These are phyloP conservation scores for Diorhabda elongata DNA, from an alignment of 1,140 invertebrate genomes.

Conservation along the genomic window DNA sequence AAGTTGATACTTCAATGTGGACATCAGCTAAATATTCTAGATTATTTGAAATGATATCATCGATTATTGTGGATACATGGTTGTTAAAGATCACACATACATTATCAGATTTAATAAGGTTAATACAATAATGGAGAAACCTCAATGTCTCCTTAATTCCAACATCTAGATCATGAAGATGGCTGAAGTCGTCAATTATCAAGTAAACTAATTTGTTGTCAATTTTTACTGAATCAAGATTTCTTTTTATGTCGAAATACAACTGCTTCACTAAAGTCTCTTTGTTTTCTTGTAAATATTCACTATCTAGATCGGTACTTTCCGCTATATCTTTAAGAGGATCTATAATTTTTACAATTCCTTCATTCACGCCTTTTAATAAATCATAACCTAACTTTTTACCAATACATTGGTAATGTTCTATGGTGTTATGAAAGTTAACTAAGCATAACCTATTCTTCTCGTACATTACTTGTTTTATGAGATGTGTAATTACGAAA, in stretches of 20 bases:
- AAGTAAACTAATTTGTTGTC: slow-evolving; percentile 46
- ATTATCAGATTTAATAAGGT: slow-evolving; percentile 42
- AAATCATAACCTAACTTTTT: slow-evolving; percentile 69
- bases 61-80: slow-evolving; percentile 54
- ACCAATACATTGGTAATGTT: slow-evolving; percentile 69
- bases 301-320: slow-evolving; percentile 43
- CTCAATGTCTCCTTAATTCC: slow-evolving; percentile 52
- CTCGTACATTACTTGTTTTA: slow-evolving; percentile 52
- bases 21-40: slow-evolving; percentile 60
- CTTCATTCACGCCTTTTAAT: slow-evolving; percentile 53
- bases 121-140: slow-evolving; percentile 52
- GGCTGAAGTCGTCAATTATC: slow-evolving; percentile 66
- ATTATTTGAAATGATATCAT: slow-evolving; percentile 53
- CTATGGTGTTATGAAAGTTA: slow-evolving; percentile 63
- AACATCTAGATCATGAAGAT: slow-evolving; percentile 61
- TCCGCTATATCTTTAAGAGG: slow-evolving; percentile 52
- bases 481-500: slow-evolving; percentile 62
- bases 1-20: slow-evolving; percentile 57
- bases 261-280: slow-evolving; percentile 40
- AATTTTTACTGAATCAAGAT: slow-evolving; percentile 21
- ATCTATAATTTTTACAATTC: slow-evolving; percentile 54
- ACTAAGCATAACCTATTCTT: slow-evolving; percentile 57
- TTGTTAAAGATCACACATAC: slow-evolving; percentile 46
- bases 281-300: slow-evolving; percentile 34
- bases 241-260: slow-evolving; percentile 38